Conservation (phyloP, 2,888 invertebrate species). For the Temnothorax ravouxi region DNA sequence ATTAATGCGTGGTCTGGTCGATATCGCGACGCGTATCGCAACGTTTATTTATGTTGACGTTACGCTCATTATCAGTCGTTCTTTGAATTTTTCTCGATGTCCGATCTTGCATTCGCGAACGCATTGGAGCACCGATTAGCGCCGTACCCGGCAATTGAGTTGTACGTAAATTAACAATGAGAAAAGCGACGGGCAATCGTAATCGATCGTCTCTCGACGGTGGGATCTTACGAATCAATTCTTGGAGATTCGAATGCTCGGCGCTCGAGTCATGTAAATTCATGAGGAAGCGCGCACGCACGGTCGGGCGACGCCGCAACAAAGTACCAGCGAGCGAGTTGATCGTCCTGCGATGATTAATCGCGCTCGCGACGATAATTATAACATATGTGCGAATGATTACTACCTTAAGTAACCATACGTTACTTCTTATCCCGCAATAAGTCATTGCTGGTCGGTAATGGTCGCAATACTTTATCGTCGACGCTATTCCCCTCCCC, state of each 20-base stretch:
- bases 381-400: conserved; percentile 75
- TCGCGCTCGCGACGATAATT: conserved; percentile 71
- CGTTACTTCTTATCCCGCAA: conserved; percentile 66
- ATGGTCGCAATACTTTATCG: conserved; percentile 70
- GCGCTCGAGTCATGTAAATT: conserved; percentile 49
- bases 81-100: neutral
- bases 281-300: conserved; percentile 28
- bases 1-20: conserved; percentile 21
- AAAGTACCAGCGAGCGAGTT: conserved; percentile 46
- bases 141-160: conserved; percentile 36
- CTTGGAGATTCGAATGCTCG: conserved; percentile 6
- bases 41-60: conserved; percentile 32
- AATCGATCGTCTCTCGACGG: conserved; percentile 19
- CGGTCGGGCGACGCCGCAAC: conserved; percentile 36
- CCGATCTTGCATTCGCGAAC: conserved; percentile 9
- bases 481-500: conserved; percentile 58
- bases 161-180: neutral
- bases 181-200: neutral
- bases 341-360: conserved; percentile 67
- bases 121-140: conserved; percentile 45
- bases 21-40: conserved; percentile 17
- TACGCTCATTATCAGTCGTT: conserved; percentile 34
- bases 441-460: conserved; percentile 73
- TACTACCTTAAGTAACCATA: conserved; percentile 73
- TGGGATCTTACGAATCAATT: conserved; percentile 37